Base-by-base conservation (phyloP, 1,140 invertebrate species). In the Orchesella cincta region DNA sequence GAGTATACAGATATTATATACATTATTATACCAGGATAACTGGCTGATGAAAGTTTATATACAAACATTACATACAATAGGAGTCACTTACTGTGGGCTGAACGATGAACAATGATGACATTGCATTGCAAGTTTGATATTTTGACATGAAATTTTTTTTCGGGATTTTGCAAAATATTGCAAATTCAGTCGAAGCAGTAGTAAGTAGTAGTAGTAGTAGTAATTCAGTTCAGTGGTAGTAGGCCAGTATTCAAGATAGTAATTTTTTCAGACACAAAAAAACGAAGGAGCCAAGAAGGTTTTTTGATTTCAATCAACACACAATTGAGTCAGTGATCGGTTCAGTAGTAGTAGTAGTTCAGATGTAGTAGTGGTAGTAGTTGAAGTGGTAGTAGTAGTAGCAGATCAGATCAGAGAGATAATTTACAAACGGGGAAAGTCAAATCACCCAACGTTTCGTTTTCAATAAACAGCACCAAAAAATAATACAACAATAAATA, bases 51-150 rank as follows among this genome's bases (percentile, higher is more conserved):
- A n/a, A n/a, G n/a, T n/a, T n/a, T n/a, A n/a, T n/a, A n/a, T n/a
- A n/a, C n/a, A n/a, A n/a, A n/a, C n/a, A n/a, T n/a, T n/a, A n/a
- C n/a, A n/a, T n/a, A n/a, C n/a, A n/a, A n/a, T 31, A 75, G 26
- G 26, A 46, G 51, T 80, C 79, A 80, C 79, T 80, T 80, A 80
- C 79, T 80, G 79, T 78, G 76, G 70, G 76, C 79, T 80, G 76
- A 77, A 36, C 70, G 75, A 57, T 73, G 46, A 54, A 74, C 39
- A 73, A 72, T 36, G 78, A 73, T 57, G 74, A 67, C 72, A 64
- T 67, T 67, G 31, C 31, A 67, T 31, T 67, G 62, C 62, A 29
- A 67, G 62, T 67, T 67, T 33, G 29, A 31, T 31, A 31, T 67
- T 67, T 57, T 14, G 12, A 57, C 5, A 31, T 67, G 26, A 67